phyloP scores from a whole-genome alignment of 35 echinoderm and acorn worm species.

The Apostichopus japonicus region DNA sequence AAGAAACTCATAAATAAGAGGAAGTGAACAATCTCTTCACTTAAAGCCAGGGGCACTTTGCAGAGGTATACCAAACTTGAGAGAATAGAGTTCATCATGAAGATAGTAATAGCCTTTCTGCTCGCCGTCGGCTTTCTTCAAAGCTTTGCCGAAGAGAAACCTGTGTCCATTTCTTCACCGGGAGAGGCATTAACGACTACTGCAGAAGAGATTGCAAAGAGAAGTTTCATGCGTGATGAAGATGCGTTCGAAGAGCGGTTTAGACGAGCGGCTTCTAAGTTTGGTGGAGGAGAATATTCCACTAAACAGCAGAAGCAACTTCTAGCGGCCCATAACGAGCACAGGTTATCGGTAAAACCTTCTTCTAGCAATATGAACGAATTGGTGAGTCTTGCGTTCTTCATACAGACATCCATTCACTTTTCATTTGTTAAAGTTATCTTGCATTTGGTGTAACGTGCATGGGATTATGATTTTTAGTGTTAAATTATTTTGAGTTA shows the following conservation, averaged over 20 bases:
- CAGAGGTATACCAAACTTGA: background rate
- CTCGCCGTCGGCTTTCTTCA: background rate
- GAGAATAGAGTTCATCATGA: background rate
- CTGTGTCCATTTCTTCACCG: background rate
- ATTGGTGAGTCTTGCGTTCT: background rate
- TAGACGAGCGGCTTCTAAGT: background rate
- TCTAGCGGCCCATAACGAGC: background rate
- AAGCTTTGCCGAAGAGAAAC: background rate
- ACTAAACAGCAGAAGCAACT: background rate
- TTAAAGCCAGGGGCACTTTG: no score
- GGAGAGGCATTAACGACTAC: background rate
- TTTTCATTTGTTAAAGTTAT: background rate
- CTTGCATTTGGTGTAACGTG: no score
- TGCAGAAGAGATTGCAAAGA: conserved; percentile 6
- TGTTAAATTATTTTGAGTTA: no score
- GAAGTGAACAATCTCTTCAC: no score
- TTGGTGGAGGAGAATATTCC: background rate
- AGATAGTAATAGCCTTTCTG: background rate
- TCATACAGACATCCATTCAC: background rate
- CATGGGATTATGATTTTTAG: no score
- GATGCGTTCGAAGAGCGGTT: background rate
- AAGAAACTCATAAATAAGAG: no score
- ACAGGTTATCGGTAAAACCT: background rate
- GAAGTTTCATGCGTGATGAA: background rate
- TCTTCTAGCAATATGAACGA: conserved; percentile 6